Base-by-base conservation (phyloP, 2,113 vertebrate genomes). In the Lanius ludovicianus region DNA sequence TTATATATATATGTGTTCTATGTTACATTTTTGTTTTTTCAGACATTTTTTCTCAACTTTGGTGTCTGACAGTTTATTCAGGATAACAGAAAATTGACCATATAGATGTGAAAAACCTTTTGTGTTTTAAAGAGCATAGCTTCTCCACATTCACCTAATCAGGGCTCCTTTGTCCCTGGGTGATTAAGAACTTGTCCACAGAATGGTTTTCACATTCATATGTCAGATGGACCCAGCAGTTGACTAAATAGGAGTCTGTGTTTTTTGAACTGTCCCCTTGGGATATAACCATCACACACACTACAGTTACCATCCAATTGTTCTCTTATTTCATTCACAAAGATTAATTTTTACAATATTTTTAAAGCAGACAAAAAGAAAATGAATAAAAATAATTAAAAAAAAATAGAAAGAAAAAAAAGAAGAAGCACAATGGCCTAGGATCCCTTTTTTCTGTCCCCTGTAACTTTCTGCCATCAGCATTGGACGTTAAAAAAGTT, bases 131-230 rank as follows among this genome's bases (percentile, higher is more conserved):
- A 87, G 33, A 95, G 39, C n/a, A 62, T 23, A 62, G 33, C 25
- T 77, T 78, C 42, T 87, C 60, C 56, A 55, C 30, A 35, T 50
- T 81, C 84, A 81, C 7, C 25, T 94, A 81, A 87, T 91, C 57
- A 84, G 12, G 13, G 20, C 8, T 91, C 9, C 18, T 56, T 87
- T 87, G 35, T 84, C 47, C n/a, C 64, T 87, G 13, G 11, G 20
- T 87, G 60, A 84, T 87, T 81, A 89, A 91, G 50, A 95, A 75
- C 73, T 95, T 91, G 46, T 75, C 56, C 47, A 64, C 18, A 84
- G 69, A 84, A 87, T 37, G 21, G 3, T 59, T 91, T 91, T 71
- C 44, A 25, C 19, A 42, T 77, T 93, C 39, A 41, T 44, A 37
- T 71, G 37, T 91, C n/a, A 87, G 47, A 83, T 18, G n/a, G 24